These are phyloP conservation scores for Graphium colonna DNA, from an alignment of 2,888 invertebrate species.

Conservation along the genomic window DNA sequence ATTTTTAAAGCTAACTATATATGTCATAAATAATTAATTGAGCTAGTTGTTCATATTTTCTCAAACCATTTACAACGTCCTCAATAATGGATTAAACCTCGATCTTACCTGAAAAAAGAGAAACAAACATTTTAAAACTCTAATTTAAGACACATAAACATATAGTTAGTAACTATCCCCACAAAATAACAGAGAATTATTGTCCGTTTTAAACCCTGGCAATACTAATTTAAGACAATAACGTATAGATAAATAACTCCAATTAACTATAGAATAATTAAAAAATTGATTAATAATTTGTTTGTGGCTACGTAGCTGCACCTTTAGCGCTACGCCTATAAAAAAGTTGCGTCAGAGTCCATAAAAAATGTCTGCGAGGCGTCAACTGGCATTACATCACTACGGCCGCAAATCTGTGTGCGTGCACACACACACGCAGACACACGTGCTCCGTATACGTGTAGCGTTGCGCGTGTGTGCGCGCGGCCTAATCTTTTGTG, in stretches of 20 bases:
- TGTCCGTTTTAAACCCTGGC: not conserved
- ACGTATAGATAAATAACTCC: too few relatives aligned
- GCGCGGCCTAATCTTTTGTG: slow-evolving; percentile 72
- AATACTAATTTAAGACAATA: not conserved
- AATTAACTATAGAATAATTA: too few relatives aligned
- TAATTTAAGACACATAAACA: too few relatives aligned
- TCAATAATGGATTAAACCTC: slow-evolving; percentile 7
- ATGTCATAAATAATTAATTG: not conserved
- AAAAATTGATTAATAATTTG: not conserved
- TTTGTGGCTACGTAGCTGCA: slow-evolving; percentile 35
- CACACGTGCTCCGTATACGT: slow-evolving; percentile 37
- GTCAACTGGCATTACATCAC: slow-evolving; percentile 75
- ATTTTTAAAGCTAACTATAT: slow-evolving; percentile 27
- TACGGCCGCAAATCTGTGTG: slow-evolving; percentile 33
- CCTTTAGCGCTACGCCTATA: slow-evolving; percentile 61
- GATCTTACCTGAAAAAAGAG: slow-evolving; percentile 38
- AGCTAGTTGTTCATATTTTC: not conserved
- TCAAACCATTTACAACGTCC: slow-evolving; percentile 19
- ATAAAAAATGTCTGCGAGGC: slow-evolving; percentile 78
- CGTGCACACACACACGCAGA: slow-evolving; percentile 37
- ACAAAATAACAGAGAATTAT: slow-evolving; percentile 1
- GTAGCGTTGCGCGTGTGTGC: slow-evolving; percentile 36
- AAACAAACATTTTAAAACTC: slow-evolving; percentile 8
- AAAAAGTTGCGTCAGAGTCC: slow-evolving; percentile 76
- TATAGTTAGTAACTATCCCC: not conserved